These are phyloP conservation scores for Spheniscus humboldti DNA, from an alignment of 2,797 vertebrate species.

Conservation along the genomic window DNA sequence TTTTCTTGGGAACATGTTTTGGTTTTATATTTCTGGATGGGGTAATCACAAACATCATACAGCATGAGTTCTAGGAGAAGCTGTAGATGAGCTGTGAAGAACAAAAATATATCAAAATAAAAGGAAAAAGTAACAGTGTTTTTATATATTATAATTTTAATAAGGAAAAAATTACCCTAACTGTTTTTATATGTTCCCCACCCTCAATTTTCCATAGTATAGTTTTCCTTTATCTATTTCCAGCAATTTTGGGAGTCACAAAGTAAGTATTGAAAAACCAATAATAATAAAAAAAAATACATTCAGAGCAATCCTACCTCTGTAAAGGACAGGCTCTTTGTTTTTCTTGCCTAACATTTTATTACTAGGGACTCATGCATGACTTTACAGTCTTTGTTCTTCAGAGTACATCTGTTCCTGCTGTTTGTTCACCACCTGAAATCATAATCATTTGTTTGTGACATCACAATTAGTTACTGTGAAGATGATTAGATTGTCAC, in stretches of 20 bases:
- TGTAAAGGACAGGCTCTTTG: constrained; percentile 14
- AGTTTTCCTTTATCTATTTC: not conserved
- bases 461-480: constrained; percentile 66
- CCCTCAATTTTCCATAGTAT: not conserved
- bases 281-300: not conserved
- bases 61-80: not conserved
- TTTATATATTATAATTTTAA: not conserved
- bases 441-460: constrained; percentile 69
- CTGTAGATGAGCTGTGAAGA: not conserved
- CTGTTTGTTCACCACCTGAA: constrained; percentile 72
- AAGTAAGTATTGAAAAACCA: not conserved
- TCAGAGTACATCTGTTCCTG: constrained; percentile 67
- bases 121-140: not conserved
- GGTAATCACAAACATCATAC: not conserved
- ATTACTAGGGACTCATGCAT: constrained; percentile 41
- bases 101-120: not conserved
- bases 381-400: constrained; percentile 66
- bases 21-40: not conserved
- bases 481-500: constrained; percentile 64
- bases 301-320: not conserved
- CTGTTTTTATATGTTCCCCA: not conserved
- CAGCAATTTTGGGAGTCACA: not conserved
- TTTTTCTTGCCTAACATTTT: constrained; percentile 62
- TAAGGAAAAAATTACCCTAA: not conserved
- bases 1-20: not conserved